Evolutionary conservation across 2,113 vertebrate species (phyloP).

Genomic region (Ancistrus triradiatus): DNA sequence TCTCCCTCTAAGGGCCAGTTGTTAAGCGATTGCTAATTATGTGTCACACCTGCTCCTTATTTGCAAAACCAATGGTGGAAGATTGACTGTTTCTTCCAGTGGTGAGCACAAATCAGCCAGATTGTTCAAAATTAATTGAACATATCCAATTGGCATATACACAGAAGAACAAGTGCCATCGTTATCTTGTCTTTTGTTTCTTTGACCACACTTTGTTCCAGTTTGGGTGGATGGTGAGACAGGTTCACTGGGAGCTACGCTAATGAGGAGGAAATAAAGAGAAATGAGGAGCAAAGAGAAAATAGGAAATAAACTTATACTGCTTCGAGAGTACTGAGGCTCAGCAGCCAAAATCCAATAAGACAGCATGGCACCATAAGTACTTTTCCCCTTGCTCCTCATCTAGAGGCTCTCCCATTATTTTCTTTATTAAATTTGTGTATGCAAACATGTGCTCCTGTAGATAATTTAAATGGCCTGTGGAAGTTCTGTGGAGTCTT

Average conservation of each 20-base stretch:
- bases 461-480: no score
- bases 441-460: not conserved
- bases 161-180: not conserved
- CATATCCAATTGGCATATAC: no score
- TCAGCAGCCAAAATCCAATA: slow-evolving; percentile 9
- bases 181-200: slow-evolving; percentile 14
- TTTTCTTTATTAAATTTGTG: slow-evolving; percentile 3
- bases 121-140: slow-evolving; percentile 31
- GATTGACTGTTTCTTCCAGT: not conserved
- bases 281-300: slow-evolving; percentile 1
- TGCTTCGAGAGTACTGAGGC: slow-evolving; percentile 5
- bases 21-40: slow-evolving; percentile 22
- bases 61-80: slow-evolving; percentile 15
- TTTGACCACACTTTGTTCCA: not conserved
- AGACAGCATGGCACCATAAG: slow-evolving; percentile 7
- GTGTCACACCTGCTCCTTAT: slow-evolving; percentile 33
- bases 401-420: not conserved
- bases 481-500: no score
- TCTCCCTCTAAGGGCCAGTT: slow-evolving; percentile 8
- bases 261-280: slow-evolving; percentile 9
- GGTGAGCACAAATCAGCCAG: slow-evolving; percentile 11
- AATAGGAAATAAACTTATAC: slow-evolving; percentile 21
- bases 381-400: not conserved
- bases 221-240: slow-evolving; percentile 1
- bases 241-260: not conserved